Percentiles rank a stretch among this genome's conserved stretches.
phyloP scores from a whole-genome alignment of 2,888 invertebrate genomes.

The Drosophila seclusa region DNA sequence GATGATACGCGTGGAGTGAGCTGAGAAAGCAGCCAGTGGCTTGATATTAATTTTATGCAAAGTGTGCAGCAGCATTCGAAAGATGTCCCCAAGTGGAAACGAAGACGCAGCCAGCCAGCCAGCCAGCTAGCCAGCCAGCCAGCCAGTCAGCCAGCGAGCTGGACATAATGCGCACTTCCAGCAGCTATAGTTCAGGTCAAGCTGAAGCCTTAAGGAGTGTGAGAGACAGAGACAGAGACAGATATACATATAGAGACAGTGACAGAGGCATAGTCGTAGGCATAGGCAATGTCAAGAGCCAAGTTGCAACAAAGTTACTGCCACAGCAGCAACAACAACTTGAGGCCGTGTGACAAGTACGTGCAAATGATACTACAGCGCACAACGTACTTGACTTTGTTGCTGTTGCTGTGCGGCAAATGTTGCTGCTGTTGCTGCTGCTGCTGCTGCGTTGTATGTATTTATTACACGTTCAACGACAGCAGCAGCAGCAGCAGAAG shows the following conservation, averaged over 20 bases:
- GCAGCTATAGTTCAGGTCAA: constrained; percentile 43
- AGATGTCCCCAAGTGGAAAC: constrained; percentile 43
- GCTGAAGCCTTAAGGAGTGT: constrained; percentile 8
- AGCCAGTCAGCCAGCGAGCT: constrained; percentile 43
- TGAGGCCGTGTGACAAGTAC: constrained; percentile 73
- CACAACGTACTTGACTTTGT: constrained; percentile 72
- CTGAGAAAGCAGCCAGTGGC: constrained; percentile 25
- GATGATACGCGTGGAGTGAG: constrained; percentile 1
- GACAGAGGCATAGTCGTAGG: constrained; percentile 3
- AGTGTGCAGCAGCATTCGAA: constrained; percentile 51
- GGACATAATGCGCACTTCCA: constrained; percentile 49
- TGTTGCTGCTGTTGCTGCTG: constrained; percentile 32
- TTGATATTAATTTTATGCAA: constrained; percentile 81
- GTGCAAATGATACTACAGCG: constrained; percentile 82
- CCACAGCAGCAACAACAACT: constrained; percentile 39
- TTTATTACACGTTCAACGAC: constrained; percentile 78
- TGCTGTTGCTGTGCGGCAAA: constrained; percentile 24
- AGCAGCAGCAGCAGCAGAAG: constrained; percentile 41
- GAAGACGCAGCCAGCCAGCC: constrained; percentile 36
- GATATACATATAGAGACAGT: neutral
- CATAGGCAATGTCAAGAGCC: constrained; percentile 47
- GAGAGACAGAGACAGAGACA: neutral
- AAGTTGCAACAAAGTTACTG: constrained; percentile 40
- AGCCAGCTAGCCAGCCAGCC: neutral
- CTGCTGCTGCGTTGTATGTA: constrained; percentile 60